These are phyloP conservation scores for Pionites leucogaster DNA, from an alignment of 2,113 vertebrate genomes.

Conservation along the genomic window DNA sequence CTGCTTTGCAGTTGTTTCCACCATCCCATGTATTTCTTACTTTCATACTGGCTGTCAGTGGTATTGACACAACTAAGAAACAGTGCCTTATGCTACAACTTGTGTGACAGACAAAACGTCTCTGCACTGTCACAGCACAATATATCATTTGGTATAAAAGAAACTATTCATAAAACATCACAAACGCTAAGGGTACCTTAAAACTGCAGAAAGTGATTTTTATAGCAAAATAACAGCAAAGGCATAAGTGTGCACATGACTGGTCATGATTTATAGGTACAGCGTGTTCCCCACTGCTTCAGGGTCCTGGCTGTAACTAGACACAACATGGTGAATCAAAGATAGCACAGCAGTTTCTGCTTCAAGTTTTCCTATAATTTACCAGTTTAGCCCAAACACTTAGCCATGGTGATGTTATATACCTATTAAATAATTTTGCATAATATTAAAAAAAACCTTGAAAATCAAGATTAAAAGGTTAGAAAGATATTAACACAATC, in stretches of 20 bases:
- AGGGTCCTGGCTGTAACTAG: background rate
- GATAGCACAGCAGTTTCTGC: background rate
- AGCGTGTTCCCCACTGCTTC: background rate
- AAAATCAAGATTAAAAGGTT: background rate
- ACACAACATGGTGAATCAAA: background rate
- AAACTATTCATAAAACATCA: background rate
- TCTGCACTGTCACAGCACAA: background rate
- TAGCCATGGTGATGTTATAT: background rate
- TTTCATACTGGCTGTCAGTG: background rate
- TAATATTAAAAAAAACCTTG: background rate
- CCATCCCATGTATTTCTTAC: background rate
- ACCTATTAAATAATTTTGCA: background rate
- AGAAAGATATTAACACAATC: background rate
- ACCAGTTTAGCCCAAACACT: background rate
- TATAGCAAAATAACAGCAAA: background rate
- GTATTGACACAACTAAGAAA: background rate
- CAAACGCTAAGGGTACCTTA: background rate
- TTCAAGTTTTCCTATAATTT: conserved; percentile 17
- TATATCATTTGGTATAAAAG: background rate
- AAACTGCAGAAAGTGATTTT: background rate
- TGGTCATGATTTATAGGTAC: background rate
- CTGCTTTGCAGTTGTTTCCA: background rate
- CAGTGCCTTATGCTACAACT: background rate
- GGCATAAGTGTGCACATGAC: background rate
- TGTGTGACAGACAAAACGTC: background rate